Evolutionary conservation across 2,797 vertebrate species (phyloP).

Genomic region (Nyctalus aviator): DNA sequence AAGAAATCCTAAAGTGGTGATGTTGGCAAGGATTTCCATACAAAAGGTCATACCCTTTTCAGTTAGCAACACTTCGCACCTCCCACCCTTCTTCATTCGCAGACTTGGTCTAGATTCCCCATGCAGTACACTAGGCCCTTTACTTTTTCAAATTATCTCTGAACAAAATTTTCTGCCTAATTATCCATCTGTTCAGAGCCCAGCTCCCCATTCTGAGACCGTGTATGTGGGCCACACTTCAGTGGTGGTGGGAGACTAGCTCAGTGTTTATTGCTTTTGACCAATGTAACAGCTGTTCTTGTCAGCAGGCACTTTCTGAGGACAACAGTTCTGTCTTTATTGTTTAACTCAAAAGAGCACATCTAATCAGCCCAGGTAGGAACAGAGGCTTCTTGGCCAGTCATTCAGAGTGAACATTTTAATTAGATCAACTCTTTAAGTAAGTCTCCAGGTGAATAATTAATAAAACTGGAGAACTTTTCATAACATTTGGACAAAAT

Average conservation of each 20-base stretch:
- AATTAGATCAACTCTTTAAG: slow-evolving; percentile 52
- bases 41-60: background rate
- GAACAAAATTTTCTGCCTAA: slow-evolving; percentile 52
- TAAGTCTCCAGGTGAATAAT: slow-evolving; percentile 30
- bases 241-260: background rate
- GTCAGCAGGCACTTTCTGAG: slow-evolving; percentile 1
- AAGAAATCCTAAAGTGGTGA: background rate
- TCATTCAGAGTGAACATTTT: slow-evolving; percentile 22
- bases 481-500: slow-evolving; percentile 52
- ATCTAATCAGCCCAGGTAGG: background rate
- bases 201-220: background rate
- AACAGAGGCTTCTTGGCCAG: background rate
- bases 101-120: background rate
- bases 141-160: slow-evolving; percentile 9
- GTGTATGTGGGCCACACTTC: background rate
- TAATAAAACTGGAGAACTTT: slow-evolving; percentile 62
- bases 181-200: slow-evolving; percentile 47
- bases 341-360: slow-evolving; percentile 43
- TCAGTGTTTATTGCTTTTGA: slow-evolving; percentile 25
- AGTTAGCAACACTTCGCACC: background rate
- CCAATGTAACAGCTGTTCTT: slow-evolving; percentile 45
- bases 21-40: background rate
- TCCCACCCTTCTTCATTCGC: background rate
- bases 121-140: background rate
- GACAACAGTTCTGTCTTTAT: slow-evolving; percentile 30